Evolutionary conservation across 2,113 vertebrate species (phyloP).

Genomic region (Gadus chalcogrammus): DNA sequence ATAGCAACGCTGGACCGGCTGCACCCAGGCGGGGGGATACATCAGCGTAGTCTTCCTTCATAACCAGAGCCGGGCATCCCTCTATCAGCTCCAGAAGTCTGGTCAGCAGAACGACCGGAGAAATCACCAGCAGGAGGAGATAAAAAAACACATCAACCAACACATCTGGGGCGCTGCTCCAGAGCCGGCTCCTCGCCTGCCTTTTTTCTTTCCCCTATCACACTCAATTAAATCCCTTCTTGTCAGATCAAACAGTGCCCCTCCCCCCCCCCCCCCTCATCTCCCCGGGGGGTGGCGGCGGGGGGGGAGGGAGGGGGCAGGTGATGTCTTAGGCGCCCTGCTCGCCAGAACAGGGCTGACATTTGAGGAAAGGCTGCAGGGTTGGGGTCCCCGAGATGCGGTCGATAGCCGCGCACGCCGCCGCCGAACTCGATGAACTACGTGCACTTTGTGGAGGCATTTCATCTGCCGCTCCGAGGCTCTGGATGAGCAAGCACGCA

Average conservation of each 20-base stretch:
- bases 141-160: conserved; percentile 6
- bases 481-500: neutral
- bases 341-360: conserved; percentile 58
- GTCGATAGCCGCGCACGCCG: conserved; percentile 32
- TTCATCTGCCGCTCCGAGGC: no score
- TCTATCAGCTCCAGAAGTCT: no score
- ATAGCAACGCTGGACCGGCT: no score
- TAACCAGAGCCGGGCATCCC: no score
- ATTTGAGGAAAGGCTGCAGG: conserved; percentile 45
- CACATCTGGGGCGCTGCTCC: conserved; percentile 29
- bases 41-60: no score
- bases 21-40: no score
- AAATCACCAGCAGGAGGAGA: no score
- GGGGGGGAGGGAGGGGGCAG: conserved; percentile 23
- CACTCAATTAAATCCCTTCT: conserved; percentile 64
- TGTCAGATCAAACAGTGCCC: conserved; percentile 67
- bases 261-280: conserved; percentile 18
- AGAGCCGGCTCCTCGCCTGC: conserved; percentile 37
- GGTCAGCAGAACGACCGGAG: no score
- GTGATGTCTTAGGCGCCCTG: conserved; percentile 39
- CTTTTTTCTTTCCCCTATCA: conserved; percentile 48
- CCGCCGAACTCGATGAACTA: conserved; percentile 50
- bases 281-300: neutral
- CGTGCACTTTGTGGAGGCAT: no score
- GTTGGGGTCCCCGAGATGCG: conserved; percentile 33